Evolutionary conservation across 2,888 invertebrate species (phyloP).

Genomic region (Dioctria linearis): DNA sequence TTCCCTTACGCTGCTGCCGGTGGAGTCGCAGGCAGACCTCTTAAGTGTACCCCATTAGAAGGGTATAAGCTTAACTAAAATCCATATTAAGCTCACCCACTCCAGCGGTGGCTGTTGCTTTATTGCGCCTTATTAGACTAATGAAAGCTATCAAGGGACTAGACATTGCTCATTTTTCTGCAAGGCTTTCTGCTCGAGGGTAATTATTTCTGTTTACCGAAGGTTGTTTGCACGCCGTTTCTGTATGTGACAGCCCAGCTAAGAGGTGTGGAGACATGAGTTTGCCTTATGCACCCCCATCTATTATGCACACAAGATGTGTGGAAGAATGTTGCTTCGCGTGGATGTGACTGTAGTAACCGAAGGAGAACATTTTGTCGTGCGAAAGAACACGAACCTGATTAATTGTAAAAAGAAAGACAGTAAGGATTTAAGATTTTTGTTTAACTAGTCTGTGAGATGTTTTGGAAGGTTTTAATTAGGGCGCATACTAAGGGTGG

Average conservation of each 20-base stretch:
- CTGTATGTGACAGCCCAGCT: constrained; percentile 1
- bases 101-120: constrained; percentile 13
- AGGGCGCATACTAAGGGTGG: too few relatives aligned
- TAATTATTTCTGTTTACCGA: background rate
- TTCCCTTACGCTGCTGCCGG: background rate
- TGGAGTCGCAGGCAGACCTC: background rate
- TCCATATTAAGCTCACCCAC: constrained; percentile 22
- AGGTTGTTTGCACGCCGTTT: constrained; percentile 20
- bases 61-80: constrained; percentile 24
- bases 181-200: constrained; percentile 12
- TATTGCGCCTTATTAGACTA: constrained; percentile 29
- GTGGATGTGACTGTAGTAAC: too few relatives aligned
- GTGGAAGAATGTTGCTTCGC: too few relatives aligned
- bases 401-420: too few relatives aligned
- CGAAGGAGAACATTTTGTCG: too few relatives aligned
- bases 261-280: constrained; percentile 11
- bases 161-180: constrained; percentile 38
- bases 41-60: constrained; percentile 12
- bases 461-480: too few relatives aligned
- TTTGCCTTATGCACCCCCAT: background rate
- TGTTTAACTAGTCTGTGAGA: too few relatives aligned
- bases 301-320: constrained; percentile 10
- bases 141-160: constrained; percentile 32
- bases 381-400: too few relatives aligned
- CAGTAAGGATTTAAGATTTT: too few relatives aligned